Evolutionary conservation across 2,113 vertebrate genomes (phyloP).

Genomic region (Tachysurus vachellii): DNA sequence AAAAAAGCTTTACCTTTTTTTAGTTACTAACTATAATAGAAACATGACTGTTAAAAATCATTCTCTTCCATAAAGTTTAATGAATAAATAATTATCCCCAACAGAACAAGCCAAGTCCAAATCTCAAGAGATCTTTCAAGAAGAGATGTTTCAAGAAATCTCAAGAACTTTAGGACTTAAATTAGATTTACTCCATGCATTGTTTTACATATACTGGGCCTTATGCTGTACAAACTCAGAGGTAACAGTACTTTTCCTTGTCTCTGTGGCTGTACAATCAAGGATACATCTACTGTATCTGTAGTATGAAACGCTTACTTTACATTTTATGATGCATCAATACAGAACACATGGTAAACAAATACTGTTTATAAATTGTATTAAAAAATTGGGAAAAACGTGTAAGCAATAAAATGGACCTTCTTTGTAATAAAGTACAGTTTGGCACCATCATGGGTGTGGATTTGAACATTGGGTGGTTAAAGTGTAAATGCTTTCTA

Average conservation of each 20-base stretch:
- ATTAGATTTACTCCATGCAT: not conserved
- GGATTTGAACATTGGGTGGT: not conserved
- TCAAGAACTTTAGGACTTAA: not conserved
- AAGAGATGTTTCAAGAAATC: no score
- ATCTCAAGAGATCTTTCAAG: not conserved
- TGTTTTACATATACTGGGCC: not conserved
- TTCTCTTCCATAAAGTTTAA: not conserved
- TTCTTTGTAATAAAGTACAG: not conserved
- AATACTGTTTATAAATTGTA: not conserved
- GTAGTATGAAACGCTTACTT: not conserved
- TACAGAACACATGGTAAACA: not conserved
- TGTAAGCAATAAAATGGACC: not conserved
- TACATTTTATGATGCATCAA: not conserved
- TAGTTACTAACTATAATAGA: not conserved
- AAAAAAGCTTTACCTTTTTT: no score
- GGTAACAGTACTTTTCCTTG: not conserved
- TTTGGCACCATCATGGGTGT: not conserved
- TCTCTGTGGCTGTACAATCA: not conserved
- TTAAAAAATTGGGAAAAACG: not conserved
- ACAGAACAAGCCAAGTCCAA: not conserved
- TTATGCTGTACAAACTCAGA: not conserved
- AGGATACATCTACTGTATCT: not conserved
- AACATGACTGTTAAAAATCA: not conserved
- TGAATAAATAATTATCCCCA: not conserved
- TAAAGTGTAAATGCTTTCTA: no score